Evolutionary conservation across 2,113 vertebrate species (phyloP), one percentile per base, ranked within the genome.

Genomic region (Spea bombifrons): DNA sequence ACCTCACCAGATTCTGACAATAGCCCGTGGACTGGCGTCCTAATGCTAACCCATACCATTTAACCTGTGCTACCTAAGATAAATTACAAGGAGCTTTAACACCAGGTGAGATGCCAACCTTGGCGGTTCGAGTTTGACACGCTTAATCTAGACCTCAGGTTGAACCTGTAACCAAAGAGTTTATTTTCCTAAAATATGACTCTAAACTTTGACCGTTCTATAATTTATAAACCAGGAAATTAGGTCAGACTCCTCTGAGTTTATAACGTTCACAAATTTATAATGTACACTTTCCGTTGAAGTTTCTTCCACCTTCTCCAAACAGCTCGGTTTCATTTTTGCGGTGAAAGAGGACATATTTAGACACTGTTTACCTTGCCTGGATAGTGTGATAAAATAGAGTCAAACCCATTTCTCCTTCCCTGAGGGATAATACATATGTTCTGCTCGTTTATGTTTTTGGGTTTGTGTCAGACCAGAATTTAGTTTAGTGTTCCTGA

Each of bases 181-280:
- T 10, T 12, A 66, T 84, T 85, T 83, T 76, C 52, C 46, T 57
- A 5, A 8, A 80, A 76, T 17, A 8, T 73, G 53, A 73, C 43
- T 61, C 71, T 17, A 15, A 73, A n/a, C 17, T 17, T 44, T 15
- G 47, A 52, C 16, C n/a, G 10, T 83, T 84, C 78, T 17, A 0
- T 76, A 64, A 85, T 80, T 84, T 83, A 82, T 75, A 84, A 82
- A 30, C 43, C 30, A 65, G 59, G 71, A 83, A 86, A 88, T 86
- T 86, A 85, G 78, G 66, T 68, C 61, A 82, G 81, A 83, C 66
- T 78, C 83, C 65, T 78, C 75, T 45, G 74, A 78, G 80, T 78
- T 83, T 63, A 57, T 53, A 48, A 71, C 13, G 68, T 83, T 83
- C 76, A 71, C 81, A 85, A 74, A 78, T 83, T 75, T 71, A 75